phyloP scores from a whole-genome alignment of 2,113 vertebrate species.

The Clarias batrachus region DNA sequence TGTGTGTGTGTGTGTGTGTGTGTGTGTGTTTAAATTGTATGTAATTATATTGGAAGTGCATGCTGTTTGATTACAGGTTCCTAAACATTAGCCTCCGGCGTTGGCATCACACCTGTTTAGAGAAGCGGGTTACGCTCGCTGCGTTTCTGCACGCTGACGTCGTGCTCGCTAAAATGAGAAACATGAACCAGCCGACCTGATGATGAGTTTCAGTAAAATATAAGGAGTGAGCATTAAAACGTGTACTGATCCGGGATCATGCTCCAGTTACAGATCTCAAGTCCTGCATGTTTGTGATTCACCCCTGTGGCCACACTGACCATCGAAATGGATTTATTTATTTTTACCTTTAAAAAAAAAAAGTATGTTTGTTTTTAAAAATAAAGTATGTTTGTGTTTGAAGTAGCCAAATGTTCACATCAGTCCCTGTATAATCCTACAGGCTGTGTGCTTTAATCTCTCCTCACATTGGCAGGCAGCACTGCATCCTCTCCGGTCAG shows the following conservation, averaged over 20 bases:
- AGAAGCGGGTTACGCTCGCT: background rate
- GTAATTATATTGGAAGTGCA: slow-evolving; percentile 48
- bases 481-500: too few relatives aligned
- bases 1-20: background rate
- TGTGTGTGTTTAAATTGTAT: slow-evolving; percentile 31
- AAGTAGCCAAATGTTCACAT: too few relatives aligned
- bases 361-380: too few relatives aligned
- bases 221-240: background rate
- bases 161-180: background rate
- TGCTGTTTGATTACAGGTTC: slow-evolving; percentile 32
- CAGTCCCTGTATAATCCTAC: too few relatives aligned
- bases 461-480: too few relatives aligned
- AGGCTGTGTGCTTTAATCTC: too few relatives aligned
- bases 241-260: background rate
- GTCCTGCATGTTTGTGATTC: too few relatives aligned
- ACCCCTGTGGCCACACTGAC: too few relatives aligned
- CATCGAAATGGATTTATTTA: too few relatives aligned
- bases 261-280: background rate
- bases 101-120: slow-evolving; percentile 41
- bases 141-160: slow-evolving; percentile 1
- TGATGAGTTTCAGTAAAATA: background rate
- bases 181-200: background rate
- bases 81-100: slow-evolving; percentile 35
- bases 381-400: too few relatives aligned
- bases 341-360: too few relatives aligned